Base-by-base conservation (phyloP, 2,888 invertebrate species). In the Zaprionus obscuricornis region DNA sequence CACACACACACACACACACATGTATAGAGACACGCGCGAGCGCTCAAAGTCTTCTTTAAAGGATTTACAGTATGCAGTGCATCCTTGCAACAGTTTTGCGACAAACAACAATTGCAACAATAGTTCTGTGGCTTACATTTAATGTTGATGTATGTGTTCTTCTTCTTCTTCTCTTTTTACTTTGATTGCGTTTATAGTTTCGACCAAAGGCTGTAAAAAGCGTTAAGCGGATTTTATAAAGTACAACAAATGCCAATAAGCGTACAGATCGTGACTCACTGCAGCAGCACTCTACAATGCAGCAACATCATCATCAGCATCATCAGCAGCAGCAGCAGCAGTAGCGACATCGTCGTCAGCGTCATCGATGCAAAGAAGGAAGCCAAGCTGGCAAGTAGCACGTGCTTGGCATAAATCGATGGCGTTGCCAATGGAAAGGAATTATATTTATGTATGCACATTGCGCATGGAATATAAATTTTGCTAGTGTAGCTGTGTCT, bases 161-260 rank as follows among this genome's bases (percentile, higher is more conserved):
- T n/a, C n/a, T n/a, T n/a, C n/a, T n/a, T n/a, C n/a, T n/a, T n/a
- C n/a, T n/a, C n/a, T n/a, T 74, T 66, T 56, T 33, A 58, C 68
- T 58, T 62, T 71, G 67, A 68, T 82, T 82, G 79, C 75, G 22
- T 64, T 79, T 63, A 63, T 54, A 34, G 42, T 51, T 50, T 24
- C 31, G 11, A 50, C 5, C 24, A 31, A 6, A 7, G 18, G 42
- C 51, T 34, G 17, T n/a, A 27, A 33, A 59, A 67, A 37, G 46
- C 64, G 73, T 75, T 79, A 83, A 85, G 85, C 76, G 85, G 85
- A 79, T 79, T 79, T 85, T 62, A 76, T 79, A 79, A 83, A 83
- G 76, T 85, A 85, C 78, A 79, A 79, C 85, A 79, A 79, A 85
- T 79, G 85, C 85, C 78, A 85, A 83, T 79, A 65, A 83, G 60